Evolutionary conservation across 2,797 vertebrate species (phyloP), one percentile per base, ranked within the genome.

Genomic region (Dipus sagitta): DNA sequence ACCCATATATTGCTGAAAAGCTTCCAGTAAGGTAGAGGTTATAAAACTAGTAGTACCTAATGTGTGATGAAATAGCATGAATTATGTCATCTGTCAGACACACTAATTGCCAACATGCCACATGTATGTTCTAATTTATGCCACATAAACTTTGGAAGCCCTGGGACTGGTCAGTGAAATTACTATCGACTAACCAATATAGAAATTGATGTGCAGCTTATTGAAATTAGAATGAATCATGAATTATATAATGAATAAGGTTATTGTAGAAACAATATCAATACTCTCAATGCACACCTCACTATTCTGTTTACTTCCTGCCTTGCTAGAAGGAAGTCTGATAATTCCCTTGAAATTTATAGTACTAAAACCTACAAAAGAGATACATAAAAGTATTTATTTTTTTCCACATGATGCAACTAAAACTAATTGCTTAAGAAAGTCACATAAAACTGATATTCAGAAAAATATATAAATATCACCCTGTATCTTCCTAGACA

Each of bases 211-310:
- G 68, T 8, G 71, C 1, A 82, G 6, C 38, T 32, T 88, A 62
- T 58, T 38, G 0, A 67, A 83, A 77, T 70, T 24, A 75, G 6
- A 92, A 3, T 10, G 80, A 60, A 74, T 6, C 4, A 4, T 62
- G 86, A 62, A 42, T 70, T 38, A 80, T 18, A 81, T 23, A 83
- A 79, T 17, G 92, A 28, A 34, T 77, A 81, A 38, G 0, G 0
- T 28, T 32, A 88, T n/a, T 89, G 38, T 70, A 81, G 77, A 81
- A 94, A 34, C 1, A 64, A 94, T 70, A 2, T 18, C 83, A 84
- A 92, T 34, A 5, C 0, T 72, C 26, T 74, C 92, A 78, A 78
- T n/a, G 0, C 3, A 77, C 38, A 21, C 23, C 17, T 86, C 87
- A 3, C 60, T 84, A 90, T 64, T 74, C 10, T 76, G 52, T 24